Base-by-base conservation (phyloP, 2,797 vertebrate genomes). In the Garrulus glandarius region DNA sequence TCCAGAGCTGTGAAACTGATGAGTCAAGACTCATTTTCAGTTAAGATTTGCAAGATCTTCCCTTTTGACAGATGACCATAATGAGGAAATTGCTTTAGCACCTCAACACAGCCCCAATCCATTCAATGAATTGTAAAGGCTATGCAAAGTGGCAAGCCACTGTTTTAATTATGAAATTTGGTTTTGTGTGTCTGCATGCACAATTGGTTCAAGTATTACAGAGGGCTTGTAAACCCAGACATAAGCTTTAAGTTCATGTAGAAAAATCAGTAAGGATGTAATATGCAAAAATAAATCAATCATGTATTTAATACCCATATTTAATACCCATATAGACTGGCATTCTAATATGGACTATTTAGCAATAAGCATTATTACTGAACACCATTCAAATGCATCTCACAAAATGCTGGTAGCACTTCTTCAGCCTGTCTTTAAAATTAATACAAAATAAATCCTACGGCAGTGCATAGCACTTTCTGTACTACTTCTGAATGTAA, bases 21-120 rank as follows among this genome's bases (percentile, higher is more conserved):
- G 29, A 92, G 52, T 76, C 5, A 9, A 68, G 63, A 70, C 39
- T 49, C n/a, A 70, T 61, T 69, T 82, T 92, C 82, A 87, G 50
- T 59, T 55, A 74, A 59, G 36, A 84, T 30, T 30, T 86, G 47
- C 55, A 81, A 82, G 52, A 85, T 27, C 29, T 78, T 83, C 55
- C 43, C 22, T 91, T 91, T 24, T 47, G 59, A 77, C 41, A 41
- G 67, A 53, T 65, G 21, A 93, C 47, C 71, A 18, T 63, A 69
- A 82, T 7, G 24, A 85, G 13, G 27, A 89, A 89, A 77, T 87
- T 67, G 78, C 71, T 87, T 91, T 87, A 94, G 75, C 91, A 94
- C 71, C 84, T 83, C 70, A 79, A 56, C 32, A 80, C 44, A 87
- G 78, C 50, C 84, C 30, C 11, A 72, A 30, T n/a, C 11, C 16